Evolutionary conservation across 2,113 vertebrate genomes (phyloP).

Genomic region (Salvelinus alpinus): DNA sequence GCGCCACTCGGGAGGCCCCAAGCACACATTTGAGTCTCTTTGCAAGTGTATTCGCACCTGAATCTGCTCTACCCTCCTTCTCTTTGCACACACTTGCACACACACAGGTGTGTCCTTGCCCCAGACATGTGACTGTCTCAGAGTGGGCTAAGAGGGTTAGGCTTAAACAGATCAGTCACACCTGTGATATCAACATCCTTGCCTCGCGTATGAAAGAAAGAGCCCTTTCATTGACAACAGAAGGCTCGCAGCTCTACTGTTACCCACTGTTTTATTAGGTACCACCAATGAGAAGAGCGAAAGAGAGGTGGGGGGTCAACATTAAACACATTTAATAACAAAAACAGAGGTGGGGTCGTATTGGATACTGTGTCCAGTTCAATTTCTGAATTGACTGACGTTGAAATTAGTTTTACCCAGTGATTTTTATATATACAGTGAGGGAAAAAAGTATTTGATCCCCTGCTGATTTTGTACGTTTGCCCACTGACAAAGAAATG

Average conservation of each 20-base stretch:
- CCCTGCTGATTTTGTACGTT: no score
- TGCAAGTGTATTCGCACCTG: neutral
- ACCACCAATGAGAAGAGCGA: neutral
- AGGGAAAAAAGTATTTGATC: no score
- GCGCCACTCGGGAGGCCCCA: no score
- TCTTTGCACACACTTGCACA: neutral
- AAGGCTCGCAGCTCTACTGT: neutral
- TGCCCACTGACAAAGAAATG: no score
- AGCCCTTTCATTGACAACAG: neutral
- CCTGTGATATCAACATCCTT: slow-evolving; percentile 35
- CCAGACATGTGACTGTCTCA: slow-evolving; percentile 44
- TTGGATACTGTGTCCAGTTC: no score
- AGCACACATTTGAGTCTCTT: neutral
- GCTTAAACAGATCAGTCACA: slow-evolving; percentile 56
- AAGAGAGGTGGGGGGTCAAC: neutral
- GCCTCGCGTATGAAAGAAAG: slow-evolving; percentile 9
- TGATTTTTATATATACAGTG: no score
- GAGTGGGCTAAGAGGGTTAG: slow-evolving; percentile 50
- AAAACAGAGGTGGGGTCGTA: no score
- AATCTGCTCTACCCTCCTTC: neutral
- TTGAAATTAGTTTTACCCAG: no score
- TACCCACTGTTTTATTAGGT: neutral
- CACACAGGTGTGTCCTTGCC: neutral
- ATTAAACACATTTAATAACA: no score
- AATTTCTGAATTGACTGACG: no score